A percentile compares a stretch with the other conserved stretches of the same genome.
phyloP scores from a whole-genome alignment of 1,140 invertebrate genomes.

The Pseudomyrmex gracilis region DNA sequence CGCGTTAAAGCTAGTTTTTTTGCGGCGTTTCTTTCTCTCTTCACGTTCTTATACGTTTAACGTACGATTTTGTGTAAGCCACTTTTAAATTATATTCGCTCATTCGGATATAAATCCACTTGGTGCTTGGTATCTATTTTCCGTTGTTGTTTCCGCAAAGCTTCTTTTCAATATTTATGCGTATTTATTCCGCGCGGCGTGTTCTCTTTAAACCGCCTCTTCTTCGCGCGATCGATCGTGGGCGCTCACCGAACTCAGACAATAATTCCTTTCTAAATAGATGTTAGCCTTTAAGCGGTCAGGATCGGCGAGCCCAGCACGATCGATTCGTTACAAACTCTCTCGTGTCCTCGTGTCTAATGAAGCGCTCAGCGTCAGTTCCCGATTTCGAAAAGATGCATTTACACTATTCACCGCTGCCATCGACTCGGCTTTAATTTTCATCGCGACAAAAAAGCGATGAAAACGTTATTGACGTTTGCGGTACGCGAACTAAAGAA shows the following conservation, averaged over 20 bases:
- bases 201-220: conserved; percentile 8
- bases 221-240: conserved; percentile 39
- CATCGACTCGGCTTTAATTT: conserved; percentile 33
- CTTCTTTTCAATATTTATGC: conserved; percentile 51
- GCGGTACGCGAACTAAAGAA: too few species aligned
- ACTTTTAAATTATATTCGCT: conserved; percentile 54
- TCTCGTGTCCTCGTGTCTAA: conserved; percentile 32
- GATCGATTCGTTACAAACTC: conserved; percentile 23
- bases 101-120: conserved; percentile 47
- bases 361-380: conserved; percentile 1
- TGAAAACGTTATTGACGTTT: too few species aligned
- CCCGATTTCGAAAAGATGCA: conserved; percentile 23
- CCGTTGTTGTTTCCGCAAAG: conserved; percentile 67
- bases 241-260: conserved; percentile 42
- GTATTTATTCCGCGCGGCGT: conserved; percentile 37
- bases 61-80: conserved; percentile 48
- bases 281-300: conserved; percentile 52
- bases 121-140: conserved; percentile 74
- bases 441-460: not conserved
- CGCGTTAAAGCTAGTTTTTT: conserved; percentile 67
- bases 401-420: conserved; percentile 7
- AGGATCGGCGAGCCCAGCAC: conserved; percentile 23
- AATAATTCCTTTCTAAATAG: conserved; percentile 49
- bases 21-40: conserved; percentile 37
- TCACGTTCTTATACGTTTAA: conserved; percentile 26